Percentiles rank a stretch among this genome's conserved stretches.
phyloP scores from a whole-genome alignment of 1,140 invertebrate species.

The Scaptodrosophila lebanonensis region DNA sequence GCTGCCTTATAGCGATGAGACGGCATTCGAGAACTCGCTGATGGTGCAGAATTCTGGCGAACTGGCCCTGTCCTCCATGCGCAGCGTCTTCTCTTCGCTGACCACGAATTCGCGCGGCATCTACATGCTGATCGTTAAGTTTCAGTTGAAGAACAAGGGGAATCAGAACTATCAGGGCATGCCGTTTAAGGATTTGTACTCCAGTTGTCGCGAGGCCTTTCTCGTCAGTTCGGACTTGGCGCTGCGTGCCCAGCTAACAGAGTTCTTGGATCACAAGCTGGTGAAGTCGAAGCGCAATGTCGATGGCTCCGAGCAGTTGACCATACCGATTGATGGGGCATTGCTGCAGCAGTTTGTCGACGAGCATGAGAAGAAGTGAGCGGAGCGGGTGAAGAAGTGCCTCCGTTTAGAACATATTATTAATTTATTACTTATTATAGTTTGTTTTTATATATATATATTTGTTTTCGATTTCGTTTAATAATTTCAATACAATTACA shows the following conservation, averaged over 20 bases:
- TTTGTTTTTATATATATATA: too few species aligned
- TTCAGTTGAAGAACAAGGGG: slow-evolving; percentile 87
- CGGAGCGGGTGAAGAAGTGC: background rate
- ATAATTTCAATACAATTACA: slow-evolving; percentile 65
- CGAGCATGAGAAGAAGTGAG: slow-evolving; percentile 77
- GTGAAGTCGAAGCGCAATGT: slow-evolving; percentile 86
- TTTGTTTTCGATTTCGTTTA: background rate
- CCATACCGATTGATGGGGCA: slow-evolving; percentile 86
- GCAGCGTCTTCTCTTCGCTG: slow-evolving; percentile 92
- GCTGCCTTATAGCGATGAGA: slow-evolving; percentile 90
- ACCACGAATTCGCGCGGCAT: slow-evolving; percentile 92
- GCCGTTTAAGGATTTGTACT: slow-evolving; percentile 91
- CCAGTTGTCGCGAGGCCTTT: slow-evolving; percentile 89
- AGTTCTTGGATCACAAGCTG: slow-evolving; percentile 95
- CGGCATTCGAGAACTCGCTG: slow-evolving; percentile 90
- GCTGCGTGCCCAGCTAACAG: slow-evolving; percentile 91
- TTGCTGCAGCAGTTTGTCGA: slow-evolving; percentile 88
- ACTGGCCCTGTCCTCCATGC: slow-evolving; percentile 89
- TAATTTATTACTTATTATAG: slow-evolving; percentile 74
- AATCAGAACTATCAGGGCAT: slow-evolving; percentile 87
- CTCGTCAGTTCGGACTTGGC: slow-evolving; percentile 93
- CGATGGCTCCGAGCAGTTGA: slow-evolving; percentile 89
- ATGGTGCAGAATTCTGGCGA: slow-evolving; percentile 87
- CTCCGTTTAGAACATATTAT: slow-evolving; percentile 67
- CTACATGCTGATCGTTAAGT: slow-evolving; percentile 87